These are phyloP conservation scores for Lota lota DNA, from an alignment of 2,113 vertebrate genomes.

Conservation along the genomic window DNA sequence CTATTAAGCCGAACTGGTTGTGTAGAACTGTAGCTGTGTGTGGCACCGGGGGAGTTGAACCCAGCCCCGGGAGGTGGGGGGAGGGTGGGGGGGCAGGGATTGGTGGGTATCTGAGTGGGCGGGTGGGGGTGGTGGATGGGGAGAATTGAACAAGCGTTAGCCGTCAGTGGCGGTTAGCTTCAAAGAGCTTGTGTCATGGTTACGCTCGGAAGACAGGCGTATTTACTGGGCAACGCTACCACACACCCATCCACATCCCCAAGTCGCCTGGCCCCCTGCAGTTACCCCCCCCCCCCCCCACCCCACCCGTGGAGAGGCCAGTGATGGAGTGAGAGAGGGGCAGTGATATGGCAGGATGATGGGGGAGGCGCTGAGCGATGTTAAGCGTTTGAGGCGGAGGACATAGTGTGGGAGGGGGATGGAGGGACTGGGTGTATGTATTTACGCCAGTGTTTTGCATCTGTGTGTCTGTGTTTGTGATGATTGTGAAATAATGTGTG, in stretches of 20 bases:
- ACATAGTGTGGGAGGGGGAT: neutral
- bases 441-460: neutral
- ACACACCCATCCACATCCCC: too few species aligned
- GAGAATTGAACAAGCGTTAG: neutral
- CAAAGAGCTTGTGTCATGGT: neutral
- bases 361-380: neutral
- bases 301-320: neutral
- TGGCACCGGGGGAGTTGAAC: too few species aligned
- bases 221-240: neutral
- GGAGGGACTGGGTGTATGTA: neutral
- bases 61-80: neutral
- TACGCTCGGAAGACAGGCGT: neutral
- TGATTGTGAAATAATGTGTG: neutral
- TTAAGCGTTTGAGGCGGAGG: neutral
- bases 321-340: neutral
- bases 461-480: neutral
- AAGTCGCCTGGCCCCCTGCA: neutral
- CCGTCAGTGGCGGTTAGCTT: neutral
- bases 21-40: too few species aligned
- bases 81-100: neutral
- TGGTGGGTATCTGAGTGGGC: neutral
- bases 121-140: constrained; percentile 1
- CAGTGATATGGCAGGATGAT: neutral
- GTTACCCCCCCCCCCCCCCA: too few species aligned
- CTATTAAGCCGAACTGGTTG: neutral